Evolutionary conservation across 2,797 vertebrate genomes (phyloP).

Genomic region (Danio kyathit): DNA sequence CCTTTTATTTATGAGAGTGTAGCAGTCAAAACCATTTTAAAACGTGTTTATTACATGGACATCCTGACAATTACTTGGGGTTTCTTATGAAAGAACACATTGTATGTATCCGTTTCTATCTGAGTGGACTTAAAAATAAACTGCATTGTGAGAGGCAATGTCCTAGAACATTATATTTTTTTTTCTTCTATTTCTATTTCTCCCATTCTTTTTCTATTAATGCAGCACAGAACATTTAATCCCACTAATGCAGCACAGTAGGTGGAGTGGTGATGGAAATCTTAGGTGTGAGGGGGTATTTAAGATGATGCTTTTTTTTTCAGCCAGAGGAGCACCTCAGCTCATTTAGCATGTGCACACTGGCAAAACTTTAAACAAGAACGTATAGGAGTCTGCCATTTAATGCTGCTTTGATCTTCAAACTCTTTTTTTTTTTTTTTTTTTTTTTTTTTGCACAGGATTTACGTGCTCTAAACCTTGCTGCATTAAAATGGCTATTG

Average conservation of each 20-base stretch:
- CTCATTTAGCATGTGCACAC: conserved; percentile 58
- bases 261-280: conserved; percentile 17
- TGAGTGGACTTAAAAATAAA: conserved; percentile 76
- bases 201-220: conserved; percentile 74
- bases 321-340: conserved; percentile 70
- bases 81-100: conserved; percentile 69
- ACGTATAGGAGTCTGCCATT: conserved; percentile 52
- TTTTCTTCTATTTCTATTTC: conserved; percentile 66
- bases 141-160: conserved; percentile 76
- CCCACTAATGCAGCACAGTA: conserved; percentile 48
- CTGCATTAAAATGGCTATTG: conserved; percentile 23
- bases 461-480: conserved; percentile 27
- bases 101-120: conserved; percentile 74
- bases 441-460: background rate
- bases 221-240: conserved; percentile 72
- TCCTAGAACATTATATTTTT: conserved; percentile 68
- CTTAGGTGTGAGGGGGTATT: conserved; percentile 47
- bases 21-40: too few species aligned
- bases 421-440: too few species aligned
- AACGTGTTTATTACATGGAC: conserved; percentile 75
- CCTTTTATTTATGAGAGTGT: too few species aligned
- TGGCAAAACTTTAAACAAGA: conserved; percentile 61
- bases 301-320: conserved; percentile 69
- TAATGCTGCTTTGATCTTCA: conserved; percentile 68
- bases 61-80: conserved; percentile 74